Percentiles rank a stretch among this genome's conserved stretches.
Evolutionary conservation across 2,113 vertebrate species (phyloP).

Genomic region (Ceyx cyanopectus): DNA sequence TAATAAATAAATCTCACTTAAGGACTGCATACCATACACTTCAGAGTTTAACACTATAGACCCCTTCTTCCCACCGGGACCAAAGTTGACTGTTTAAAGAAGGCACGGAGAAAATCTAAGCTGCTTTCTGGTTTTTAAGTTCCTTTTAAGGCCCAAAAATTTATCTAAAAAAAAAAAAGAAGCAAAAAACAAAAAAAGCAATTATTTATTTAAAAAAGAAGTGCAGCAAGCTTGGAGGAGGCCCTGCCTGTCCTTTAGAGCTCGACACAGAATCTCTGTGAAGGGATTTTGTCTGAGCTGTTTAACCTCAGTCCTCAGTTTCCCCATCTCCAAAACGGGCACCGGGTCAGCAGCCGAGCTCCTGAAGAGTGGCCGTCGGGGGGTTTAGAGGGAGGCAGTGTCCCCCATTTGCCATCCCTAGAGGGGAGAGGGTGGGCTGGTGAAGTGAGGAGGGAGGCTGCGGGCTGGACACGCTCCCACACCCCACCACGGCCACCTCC

Average conservation of each 20-base stretch:
- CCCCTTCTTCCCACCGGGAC: not conserved
- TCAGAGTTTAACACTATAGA: not conserved
- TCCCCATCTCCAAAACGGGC: not conserved
- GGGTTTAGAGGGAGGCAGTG: not conserved
- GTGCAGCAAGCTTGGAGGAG: not conserved
- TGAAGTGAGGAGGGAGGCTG: not conserved
- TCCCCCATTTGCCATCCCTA: not conserved
- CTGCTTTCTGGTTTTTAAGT: not conserved
- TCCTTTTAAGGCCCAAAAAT: not conserved
- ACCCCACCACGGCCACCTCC: not conserved
- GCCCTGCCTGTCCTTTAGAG: not conserved
- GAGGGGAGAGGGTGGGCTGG: not conserved
- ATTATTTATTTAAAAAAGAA: not conserved
- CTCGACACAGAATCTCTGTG: not conserved
- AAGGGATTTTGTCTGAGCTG: not conserved
- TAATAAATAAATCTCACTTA: slow-evolving; percentile 32
- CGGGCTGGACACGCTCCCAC: not conserved
- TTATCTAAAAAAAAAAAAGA: not conserved
- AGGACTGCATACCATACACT: not conserved
- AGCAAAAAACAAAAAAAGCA: too few relatives aligned
- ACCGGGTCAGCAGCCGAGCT: rapidly evolving
- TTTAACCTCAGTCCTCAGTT: not conserved
- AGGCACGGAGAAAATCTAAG: not conserved
- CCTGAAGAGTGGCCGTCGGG: not conserved
- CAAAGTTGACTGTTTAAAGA: not conserved